Percentiles rank a stretch among this genome's conserved stretches.
These are phyloP conservation scores for Malthinus flaveolus DNA, from an alignment of 2,888 invertebrate genomes.

Conservation along the genomic window DNA sequence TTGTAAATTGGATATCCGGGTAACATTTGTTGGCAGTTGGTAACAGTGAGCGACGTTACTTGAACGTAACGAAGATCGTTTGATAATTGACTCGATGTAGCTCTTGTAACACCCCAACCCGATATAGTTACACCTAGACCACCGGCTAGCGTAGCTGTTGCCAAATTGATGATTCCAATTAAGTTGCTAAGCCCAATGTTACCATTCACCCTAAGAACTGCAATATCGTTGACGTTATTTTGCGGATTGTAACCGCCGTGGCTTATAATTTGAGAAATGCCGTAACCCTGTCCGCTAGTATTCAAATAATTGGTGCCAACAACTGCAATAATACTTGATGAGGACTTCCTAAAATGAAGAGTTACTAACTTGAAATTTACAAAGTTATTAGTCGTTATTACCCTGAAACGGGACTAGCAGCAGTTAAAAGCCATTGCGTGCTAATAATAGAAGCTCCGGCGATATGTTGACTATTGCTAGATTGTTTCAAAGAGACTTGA, in stretches of 20 bases:
- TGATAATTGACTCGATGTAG: slow-evolving; percentile 59
- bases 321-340: slow-evolving; percentile 43
- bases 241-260: slow-evolving; percentile 54
- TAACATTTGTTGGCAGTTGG: slow-evolving; percentile 21
- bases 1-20: neutral
- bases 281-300: slow-evolving; percentile 53
- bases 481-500: slow-evolving; percentile 1
- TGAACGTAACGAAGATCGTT: slow-evolving; percentile 60
- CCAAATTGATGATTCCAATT: neutral
- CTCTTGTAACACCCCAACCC: slow-evolving; percentile 42
- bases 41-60: slow-evolving; percentile 56
- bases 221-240: slow-evolving; percentile 31
- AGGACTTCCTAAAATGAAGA: neutral
- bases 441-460: neutral
- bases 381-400: no score
- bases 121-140: slow-evolving; percentile 12
- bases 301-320: slow-evolving; percentile 57
- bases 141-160: neutral
- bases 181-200: neutral
- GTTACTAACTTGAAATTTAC: neutral
- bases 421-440: neutral
- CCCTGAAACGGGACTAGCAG: neutral
- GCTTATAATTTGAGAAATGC: slow-evolving; percentile 48
- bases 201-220: slow-evolving; percentile 24
- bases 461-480: neutral